Evolutionary conservation across 1,140 invertebrate species (phyloP), one percentile per base, ranked within the genome.

Genomic region (Goniozus legneri): DNA sequence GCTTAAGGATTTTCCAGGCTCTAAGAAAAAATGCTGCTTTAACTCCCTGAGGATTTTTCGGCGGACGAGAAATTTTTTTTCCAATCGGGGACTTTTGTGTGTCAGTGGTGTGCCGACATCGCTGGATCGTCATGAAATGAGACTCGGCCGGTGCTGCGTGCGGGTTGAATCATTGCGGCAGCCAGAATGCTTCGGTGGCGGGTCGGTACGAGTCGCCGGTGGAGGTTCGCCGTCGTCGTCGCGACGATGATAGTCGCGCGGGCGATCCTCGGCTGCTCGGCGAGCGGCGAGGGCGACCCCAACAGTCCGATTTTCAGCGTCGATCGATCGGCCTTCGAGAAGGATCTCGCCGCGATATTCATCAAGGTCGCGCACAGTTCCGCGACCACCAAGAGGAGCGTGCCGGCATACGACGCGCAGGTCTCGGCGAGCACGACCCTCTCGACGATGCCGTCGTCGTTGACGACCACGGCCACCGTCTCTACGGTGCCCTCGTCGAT

Each of bases 291-390:
- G 41, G 69, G 67, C 30, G 71, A 67, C 12, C 64, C 67, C 12
- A 75, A 73, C 53, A 70, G 66, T 44, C 67, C 70, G 6, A 60
- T 65, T 1, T 74, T 73, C 39, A 70, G 73, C 40, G 37, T 74
- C 14, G 74, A 76, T 39, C 60, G 71, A 20, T 62, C 71, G n/a
- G 58, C 60, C 44, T 62, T 84, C 39, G 84, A 85, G 45, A 78
- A 82, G 39, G 82, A 78, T 50, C 74, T 85, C 2, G 83, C 80
- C 1, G 84, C 83, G 3, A 80, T 86, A 15, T 78, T 85, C 42
- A 84, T 82, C 46, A 84, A 84, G 67, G 84, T 84, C 8, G 82
- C 84, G 0, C 84, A 84, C 50, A 82, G 81, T 10, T 81, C 80
- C 22, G 67, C 74, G 3, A 84, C 83, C 2, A 84, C 83, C 3